Evolutionary conservation across 2,888 invertebrate genomes (phyloP).

Genomic region (Carterocephalus palaemon): DNA sequence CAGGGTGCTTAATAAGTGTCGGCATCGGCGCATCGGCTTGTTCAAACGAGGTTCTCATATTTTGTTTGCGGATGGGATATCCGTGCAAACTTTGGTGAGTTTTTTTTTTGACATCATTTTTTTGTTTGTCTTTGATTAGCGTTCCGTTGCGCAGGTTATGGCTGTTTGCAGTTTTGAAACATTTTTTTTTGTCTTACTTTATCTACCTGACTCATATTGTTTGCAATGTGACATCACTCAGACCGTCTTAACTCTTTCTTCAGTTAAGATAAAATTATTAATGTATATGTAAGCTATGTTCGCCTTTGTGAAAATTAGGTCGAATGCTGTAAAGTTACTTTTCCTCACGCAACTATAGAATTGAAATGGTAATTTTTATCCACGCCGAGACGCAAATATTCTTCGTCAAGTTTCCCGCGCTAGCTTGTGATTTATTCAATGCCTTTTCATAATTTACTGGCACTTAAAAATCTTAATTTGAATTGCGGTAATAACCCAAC

Average conservation of each 20-base stretch:
- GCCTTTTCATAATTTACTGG: constrained; percentile 3
- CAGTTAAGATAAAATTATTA: constrained; percentile 23
- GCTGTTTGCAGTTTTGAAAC: constrained; percentile 30
- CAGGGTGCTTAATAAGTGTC: constrained; percentile 46
- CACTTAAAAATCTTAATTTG: constrained; percentile 11
- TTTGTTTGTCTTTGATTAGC: constrained; percentile 58
- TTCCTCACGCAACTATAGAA: too few relatives aligned
- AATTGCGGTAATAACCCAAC: too few relatives aligned
- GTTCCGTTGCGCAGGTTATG: constrained; percentile 45
- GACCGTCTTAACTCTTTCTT: background rate
- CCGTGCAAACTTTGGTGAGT: constrained; percentile 45
- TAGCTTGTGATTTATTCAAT: constrained; percentile 17
- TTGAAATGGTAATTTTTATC: constrained; percentile 9
- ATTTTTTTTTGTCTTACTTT: constrained; percentile 36
- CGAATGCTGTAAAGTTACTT: too few relatives aligned
- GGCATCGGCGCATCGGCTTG: constrained; percentile 39
- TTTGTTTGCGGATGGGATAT: constrained; percentile 63
- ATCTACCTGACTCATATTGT: constrained; percentile 36
- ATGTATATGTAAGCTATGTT: constrained; percentile 5
- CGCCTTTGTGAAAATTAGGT: constrained; percentile 22
- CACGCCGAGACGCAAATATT: constrained; percentile 10
- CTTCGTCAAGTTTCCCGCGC: constrained; percentile 8
- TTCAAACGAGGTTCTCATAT: constrained; percentile 65
- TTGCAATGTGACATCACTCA: constrained; percentile 40
- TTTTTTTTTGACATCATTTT: constrained; percentile 38